These are phyloP conservation scores for Folsomia candida DNA, from an alignment of 2,888 invertebrate genomes.

Conservation along the genomic window DNA sequence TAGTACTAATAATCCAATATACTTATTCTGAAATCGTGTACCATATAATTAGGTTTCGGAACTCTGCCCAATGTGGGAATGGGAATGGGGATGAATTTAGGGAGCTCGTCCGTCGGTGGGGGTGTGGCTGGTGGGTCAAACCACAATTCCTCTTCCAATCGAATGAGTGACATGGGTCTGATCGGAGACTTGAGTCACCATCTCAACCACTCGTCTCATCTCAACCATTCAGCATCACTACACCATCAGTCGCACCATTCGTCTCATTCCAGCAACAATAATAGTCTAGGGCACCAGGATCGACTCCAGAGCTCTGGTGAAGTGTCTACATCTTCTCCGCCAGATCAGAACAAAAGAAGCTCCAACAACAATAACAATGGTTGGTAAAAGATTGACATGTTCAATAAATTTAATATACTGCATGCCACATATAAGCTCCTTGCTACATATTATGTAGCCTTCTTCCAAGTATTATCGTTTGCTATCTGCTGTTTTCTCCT, in stretches of 20 bases:
- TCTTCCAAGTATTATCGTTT: too few relatives aligned
- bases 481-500: too few relatives aligned
- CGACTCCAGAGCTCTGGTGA: not conserved
- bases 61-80: slow-evolving; percentile 36
- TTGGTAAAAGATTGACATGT: not conserved
- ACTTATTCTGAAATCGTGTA: too few relatives aligned
- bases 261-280: slow-evolving; percentile 18
- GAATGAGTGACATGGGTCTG: slow-evolving; percentile 17
- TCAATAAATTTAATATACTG: too few relatives aligned
- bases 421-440: too few relatives aligned
- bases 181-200: slow-evolving; percentile 31
- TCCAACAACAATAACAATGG: slow-evolving; percentile 25
- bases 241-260: slow-evolving; percentile 40
- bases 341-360: slow-evolving; percentile 26
- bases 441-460: too few relatives aligned
- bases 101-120: too few relatives aligned
- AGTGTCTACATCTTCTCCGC: not conserved
- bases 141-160: slow-evolving; percentile 21
- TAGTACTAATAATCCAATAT: too few relatives aligned
- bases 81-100: slow-evolving; percentile 48
- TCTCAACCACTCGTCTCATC: slow-evolving; percentile 30
- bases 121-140: slow-evolving; percentile 12
- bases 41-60: too few relatives aligned
- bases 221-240: too few relatives aligned
- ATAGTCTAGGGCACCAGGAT: slow-evolving; percentile 31